Evolutionary conservation across 2,797 vertebrate species (phyloP).

Genomic region (Arrhamphus sclerolepis): DNA sequence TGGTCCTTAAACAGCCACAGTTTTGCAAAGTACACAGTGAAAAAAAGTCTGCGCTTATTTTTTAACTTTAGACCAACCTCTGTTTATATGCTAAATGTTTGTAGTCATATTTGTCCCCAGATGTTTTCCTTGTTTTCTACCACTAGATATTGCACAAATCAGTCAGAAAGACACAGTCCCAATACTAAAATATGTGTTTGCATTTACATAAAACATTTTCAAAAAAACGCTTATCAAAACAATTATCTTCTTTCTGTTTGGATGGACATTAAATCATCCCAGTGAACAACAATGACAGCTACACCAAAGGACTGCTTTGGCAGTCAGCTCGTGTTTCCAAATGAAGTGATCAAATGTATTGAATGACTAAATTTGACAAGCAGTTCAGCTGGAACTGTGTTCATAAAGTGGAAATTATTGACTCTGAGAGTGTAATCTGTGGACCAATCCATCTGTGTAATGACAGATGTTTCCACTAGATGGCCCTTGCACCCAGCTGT

Average conservation of each 20-base stretch:
- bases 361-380: conserved; percentile 5
- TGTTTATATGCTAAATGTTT: too few relatives aligned
- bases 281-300: conserved; percentile 19
- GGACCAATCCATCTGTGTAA: conserved; percentile 58
- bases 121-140: too few relatives aligned
- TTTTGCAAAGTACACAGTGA: too few relatives aligned
- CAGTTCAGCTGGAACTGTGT: conserved; percentile 8
- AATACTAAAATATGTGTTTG: conserved; percentile 14
- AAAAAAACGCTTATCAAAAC: conserved; percentile 22
- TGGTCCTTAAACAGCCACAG: too few relatives aligned
- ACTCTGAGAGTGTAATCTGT: conserved; percentile 32
- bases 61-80: too few relatives aligned
- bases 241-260: conserved; percentile 10
- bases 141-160: too few relatives aligned
- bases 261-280: conserved; percentile 10
- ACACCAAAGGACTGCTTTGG: conserved; percentile 11
- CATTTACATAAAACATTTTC: conserved; percentile 22
- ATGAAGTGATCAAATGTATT: conserved; percentile 8
- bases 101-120: too few relatives aligned
- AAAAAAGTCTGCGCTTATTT: too few relatives aligned
- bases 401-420: conserved; percentile 24
- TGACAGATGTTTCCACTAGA: conserved; percentile 74
- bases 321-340: too few relatives aligned
- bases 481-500: conserved; percentile 76
- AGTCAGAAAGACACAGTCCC: too few relatives aligned